A percentile compares a stretch with the other conserved stretches of the same genome.
Conservation (phyloP, 92 coral and sea anemone genomes). For the Anthopleura xanthogrammica region DNA sequence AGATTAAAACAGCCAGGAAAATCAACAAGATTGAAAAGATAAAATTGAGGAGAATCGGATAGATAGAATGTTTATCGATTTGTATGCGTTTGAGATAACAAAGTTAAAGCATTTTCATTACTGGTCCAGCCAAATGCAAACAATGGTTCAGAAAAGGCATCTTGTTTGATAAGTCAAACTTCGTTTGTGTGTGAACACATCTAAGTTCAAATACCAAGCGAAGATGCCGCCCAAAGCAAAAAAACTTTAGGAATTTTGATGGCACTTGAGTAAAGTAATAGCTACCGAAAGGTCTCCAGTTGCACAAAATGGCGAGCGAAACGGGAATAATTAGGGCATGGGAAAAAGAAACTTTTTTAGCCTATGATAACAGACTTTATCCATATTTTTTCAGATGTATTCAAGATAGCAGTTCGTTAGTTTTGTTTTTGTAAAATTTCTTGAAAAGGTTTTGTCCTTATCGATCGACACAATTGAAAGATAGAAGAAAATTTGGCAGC, state of each 20-base stretch:
- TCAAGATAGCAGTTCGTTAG: not conserved
- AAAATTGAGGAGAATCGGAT: not conserved
- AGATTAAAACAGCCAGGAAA: not conserved
- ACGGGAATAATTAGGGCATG: not conserved
- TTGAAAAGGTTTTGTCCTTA: not conserved
- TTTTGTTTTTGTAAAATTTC: not conserved
- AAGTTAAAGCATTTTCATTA: slow-evolving; percentile 17
- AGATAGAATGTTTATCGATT: not conserved
- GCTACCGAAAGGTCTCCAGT: not conserved
- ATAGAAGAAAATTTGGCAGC: not conserved
- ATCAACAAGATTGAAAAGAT: not conserved
- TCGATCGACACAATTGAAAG: not conserved
- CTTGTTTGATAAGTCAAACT: slow-evolving; percentile 19
- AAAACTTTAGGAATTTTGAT: not conserved
- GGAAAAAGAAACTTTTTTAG: not conserved
- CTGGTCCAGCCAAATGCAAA: slow-evolving; percentile 13
- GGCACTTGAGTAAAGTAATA: not conserved
- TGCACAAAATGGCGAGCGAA: not conserved
- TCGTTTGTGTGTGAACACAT: not conserved
- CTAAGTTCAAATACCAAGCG: not conserved
- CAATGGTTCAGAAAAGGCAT: slow-evolving; percentile 9
- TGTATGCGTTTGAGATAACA: slow-evolving; percentile 26
- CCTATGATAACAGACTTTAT: not conserved
- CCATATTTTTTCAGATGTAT: not conserved
- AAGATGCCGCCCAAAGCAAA: not conserved